Percentiles rank a stretch among this genome's conserved stretches.
Conservation (phyloP, 2,797 vertebrate species). For the Catostomus latipinnis region DNA sequence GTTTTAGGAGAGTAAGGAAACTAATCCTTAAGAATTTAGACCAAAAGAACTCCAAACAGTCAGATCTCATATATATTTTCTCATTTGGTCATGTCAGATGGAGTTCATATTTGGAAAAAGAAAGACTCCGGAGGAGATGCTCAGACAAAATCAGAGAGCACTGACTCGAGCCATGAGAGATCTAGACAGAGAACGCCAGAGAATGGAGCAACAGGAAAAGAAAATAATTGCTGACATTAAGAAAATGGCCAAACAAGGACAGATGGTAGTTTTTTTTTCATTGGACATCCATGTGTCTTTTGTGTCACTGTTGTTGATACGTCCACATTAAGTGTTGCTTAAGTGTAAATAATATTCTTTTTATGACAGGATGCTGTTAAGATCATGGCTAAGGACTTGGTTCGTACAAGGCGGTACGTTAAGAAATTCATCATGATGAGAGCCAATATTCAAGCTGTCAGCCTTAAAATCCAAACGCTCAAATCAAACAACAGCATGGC, state of each 20-base stretch:
- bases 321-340: not conserved
- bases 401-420: conserved; percentile 90
- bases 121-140: conserved; percentile 92
- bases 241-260: conserved; percentile 96
- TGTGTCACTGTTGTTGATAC: too few relatives aligned
- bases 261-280: conserved; percentile 81
- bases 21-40: too few relatives aligned
- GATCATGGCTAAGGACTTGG: conserved; percentile 96
- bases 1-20: too few relatives aligned
- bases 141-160: conserved; percentile 90
- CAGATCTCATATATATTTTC: too few relatives aligned
- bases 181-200: conserved; percentile 86
- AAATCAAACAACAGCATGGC: conserved; percentile 98
- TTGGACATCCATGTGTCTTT: too few relatives aligned
- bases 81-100: conserved; percentile 75
- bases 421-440: conserved; percentile 97
- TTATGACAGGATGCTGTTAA: conserved; percentile 89
- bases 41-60: too few relatives aligned
- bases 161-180: conserved; percentile 91
- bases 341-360: not conserved
- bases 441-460: conserved; percentile 95
- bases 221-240: conserved; percentile 96
- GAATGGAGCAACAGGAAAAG: conserved; percentile 92
- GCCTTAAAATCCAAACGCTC: conserved; percentile 94
- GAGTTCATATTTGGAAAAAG: conserved; percentile 87